Evolutionary conservation across 2,888 invertebrate species (phyloP).

Genomic region (Arrhopalites spinosus): DNA sequence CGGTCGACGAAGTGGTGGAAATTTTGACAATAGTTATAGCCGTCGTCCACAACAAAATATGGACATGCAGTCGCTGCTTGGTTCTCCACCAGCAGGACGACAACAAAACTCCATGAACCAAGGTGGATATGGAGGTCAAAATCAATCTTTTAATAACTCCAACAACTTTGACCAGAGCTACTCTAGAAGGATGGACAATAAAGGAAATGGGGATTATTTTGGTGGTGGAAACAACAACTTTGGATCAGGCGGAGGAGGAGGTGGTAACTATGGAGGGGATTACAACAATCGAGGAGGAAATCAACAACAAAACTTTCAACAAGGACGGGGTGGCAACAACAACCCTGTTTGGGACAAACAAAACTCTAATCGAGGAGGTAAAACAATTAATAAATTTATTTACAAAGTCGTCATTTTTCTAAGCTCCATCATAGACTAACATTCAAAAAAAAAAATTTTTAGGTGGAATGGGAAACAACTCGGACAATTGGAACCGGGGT

Average conservation of each 20-base stretch:
- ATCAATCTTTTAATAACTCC: too few species aligned
- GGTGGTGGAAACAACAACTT: constrained; percentile 8
- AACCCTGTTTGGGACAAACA: too few species aligned
- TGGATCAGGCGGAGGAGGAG: background rate
- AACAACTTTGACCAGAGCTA: constrained; percentile 9
- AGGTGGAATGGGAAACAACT: background rate
- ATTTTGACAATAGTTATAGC: constrained; percentile 15
- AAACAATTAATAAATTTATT: background rate
- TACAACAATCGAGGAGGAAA: too few species aligned
- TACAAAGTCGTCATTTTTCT: background rate
- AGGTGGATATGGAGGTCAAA: background rate
- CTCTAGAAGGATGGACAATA: background rate
- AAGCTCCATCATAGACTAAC: background rate
- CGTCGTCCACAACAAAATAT: background rate
- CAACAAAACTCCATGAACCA: background rate
- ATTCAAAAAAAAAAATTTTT: background rate
- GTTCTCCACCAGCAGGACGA: background rate
- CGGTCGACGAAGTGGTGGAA: background rate
- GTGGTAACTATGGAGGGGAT: too few species aligned
- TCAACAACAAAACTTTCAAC: too few species aligned
- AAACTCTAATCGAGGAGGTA: too few species aligned
- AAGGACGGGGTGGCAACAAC: too few species aligned
- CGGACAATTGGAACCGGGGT: background rate
- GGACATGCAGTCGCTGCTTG: background rate
- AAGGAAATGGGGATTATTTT: constrained; percentile 6